Conservation (phyloP, 2,797 vertebrate genomes). For the Thaleichthys pacificus region DNA sequence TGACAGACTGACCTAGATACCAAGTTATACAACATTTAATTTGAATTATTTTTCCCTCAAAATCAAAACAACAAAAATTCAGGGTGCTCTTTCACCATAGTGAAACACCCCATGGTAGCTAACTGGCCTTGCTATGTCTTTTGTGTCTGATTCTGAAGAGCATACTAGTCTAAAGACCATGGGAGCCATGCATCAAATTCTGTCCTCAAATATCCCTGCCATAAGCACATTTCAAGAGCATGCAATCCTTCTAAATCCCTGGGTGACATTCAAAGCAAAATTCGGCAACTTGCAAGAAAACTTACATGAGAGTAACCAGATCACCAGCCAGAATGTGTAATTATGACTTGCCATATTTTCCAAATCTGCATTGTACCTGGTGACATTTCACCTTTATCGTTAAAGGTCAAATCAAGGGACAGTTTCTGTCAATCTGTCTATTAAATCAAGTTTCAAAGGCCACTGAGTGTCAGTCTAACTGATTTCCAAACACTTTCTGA, state of each 20-base stretch:
- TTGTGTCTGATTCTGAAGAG: conserved; percentile 23
- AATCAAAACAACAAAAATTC: background rate
- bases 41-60: background rate
- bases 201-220: conserved; percentile 71
- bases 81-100: no score
- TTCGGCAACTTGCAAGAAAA: conserved; percentile 50
- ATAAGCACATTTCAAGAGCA: conserved; percentile 76
- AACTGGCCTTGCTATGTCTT: conserved; percentile 25
- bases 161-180: conserved; percentile 60
- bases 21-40: background rate
- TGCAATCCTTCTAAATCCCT: conserved; percentile 47
- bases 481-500: background rate
- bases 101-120: no score
- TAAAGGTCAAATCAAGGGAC: conserved; percentile 4
- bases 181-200: conserved; percentile 69
- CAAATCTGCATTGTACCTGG: conserved; percentile 21
- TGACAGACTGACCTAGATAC: no score
- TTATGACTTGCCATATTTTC: conserved; percentile 5
- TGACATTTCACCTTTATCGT: background rate
- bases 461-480: background rate
- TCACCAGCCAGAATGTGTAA: conserved; percentile 16
- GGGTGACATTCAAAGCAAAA: conserved; percentile 67
- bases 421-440: conserved; percentile 17
- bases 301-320: background rate
- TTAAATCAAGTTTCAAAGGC: conserved; percentile 9